A percentile compares a stretch with the other conserved stretches of the same genome.
These are phyloP conservation scores for Ondatra zibethicus DNA, from an alignment of 2,113 vertebrate species.

Conservation along the genomic window DNA sequence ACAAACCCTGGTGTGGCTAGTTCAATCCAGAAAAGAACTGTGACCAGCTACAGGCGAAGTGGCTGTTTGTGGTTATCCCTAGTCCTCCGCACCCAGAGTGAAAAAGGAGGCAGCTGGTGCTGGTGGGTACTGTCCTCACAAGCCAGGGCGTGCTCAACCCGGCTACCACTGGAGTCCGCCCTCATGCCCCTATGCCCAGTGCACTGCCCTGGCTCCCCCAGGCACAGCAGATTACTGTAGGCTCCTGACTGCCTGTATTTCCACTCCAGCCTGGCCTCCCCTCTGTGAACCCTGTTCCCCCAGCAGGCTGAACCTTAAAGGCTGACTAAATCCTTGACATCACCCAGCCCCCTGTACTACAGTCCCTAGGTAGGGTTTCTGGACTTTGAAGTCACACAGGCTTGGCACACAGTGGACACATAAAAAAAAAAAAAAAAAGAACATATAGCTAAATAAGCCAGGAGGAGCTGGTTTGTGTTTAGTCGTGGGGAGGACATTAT, in stretches of 20 bases:
- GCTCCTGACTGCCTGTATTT: neutral
- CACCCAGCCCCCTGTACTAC: neutral
- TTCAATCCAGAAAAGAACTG: neutral
- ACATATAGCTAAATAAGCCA: neutral
- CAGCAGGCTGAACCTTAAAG: neutral
- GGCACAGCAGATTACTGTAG: neutral
- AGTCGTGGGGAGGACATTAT: neutral
- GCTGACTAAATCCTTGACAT: neutral
- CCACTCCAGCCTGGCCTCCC: neutral
- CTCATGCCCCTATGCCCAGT: neutral
- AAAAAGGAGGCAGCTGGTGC: neutral
- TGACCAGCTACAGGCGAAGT: neutral
- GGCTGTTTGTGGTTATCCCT: neutral
- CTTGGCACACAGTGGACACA: neutral
- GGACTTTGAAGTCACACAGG: neutral
- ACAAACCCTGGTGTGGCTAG: neutral
- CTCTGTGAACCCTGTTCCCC: neutral
- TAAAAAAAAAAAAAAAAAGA: neutral
- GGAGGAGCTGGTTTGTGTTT: neutral
- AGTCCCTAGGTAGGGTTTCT: neutral
- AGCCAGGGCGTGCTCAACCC: neutral
- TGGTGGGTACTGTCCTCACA: neutral
- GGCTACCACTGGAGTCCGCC: neutral
- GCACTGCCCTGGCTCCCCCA: neutral
- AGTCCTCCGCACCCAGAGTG: neutral